Base-by-base conservation (phyloP, 2,113 vertebrate genomes). In the Oreochromis niloticus region DNA sequence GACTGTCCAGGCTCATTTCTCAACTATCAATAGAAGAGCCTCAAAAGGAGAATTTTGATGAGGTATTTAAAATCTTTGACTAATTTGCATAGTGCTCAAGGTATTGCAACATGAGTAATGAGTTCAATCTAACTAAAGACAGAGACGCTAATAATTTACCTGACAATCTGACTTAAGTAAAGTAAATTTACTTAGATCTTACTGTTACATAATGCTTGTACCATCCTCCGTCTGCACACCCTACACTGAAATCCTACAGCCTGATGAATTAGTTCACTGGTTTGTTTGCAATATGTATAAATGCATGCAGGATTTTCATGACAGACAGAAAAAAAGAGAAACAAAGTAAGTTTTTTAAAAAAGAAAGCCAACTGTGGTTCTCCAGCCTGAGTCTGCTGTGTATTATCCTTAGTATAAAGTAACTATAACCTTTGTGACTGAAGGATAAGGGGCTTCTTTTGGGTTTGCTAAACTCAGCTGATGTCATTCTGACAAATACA, bases 131-230 rank as follows among this genome's bases (percentile, higher is more conserved):
- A 22, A 55, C n/a, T 55, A 55, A n/a, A 11, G n/a, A 55, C 5
- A 55, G n/a, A 55, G 52, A 55, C 11, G 52, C n/a, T 22, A 55
- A 55, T 22, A 22, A 55, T 55, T 55, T 22, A 55, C 52, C 52
- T 22, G 52, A 22, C n/a, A 55, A 22, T 6, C 2, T 55, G 52
- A 55, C 52, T 55, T 55, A 22, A 10, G 48, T 50, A 50, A 19
- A 50, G 52, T 55, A 55, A 22, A 17, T 46, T 46, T 92, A 91
- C 90, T 87, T 71, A 36, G 48, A 85, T 88, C 90, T 90, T 87
- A 86, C 24, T 55, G 43, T 94, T 94, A 92, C 24, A 80, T 93
- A 92, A 93, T 27, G 10, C 36, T 19, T 39, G 48, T 57, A 55
- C 66, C 82, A 80, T 90, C 87, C 87, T 85, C 85, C 30, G 85